Conservation (phyloP, 1,140 invertebrate genomes). For the Nasonia giraulti region DNA sequence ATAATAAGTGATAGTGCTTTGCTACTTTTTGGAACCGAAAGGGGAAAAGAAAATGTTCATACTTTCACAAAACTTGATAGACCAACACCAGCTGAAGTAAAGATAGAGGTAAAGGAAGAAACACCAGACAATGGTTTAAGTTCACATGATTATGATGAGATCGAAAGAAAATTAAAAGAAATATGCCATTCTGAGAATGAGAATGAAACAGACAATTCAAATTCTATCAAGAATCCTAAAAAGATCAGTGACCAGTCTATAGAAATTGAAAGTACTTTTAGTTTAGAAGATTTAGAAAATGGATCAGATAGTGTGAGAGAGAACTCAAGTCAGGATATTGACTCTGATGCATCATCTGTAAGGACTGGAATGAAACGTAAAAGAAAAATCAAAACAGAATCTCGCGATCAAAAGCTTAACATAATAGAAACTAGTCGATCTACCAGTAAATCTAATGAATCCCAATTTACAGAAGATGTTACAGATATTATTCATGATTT, state of each 20-base stretch:
- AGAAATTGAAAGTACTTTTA: constrained; percentile 40
- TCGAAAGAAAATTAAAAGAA: constrained; percentile 55
- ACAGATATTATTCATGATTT: constrained; percentile 65
- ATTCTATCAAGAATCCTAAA: constrained; percentile 50
- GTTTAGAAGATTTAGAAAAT: constrained; percentile 38
- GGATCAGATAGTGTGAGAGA: constrained; percentile 48
- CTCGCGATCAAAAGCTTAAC: constrained; percentile 20
- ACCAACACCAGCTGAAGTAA: constrained; percentile 45
- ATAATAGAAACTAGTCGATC: constrained; percentile 34
- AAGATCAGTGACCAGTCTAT: constrained; percentile 27
- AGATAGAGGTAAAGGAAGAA: constrained; percentile 59
- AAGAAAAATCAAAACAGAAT: constrained; percentile 55
- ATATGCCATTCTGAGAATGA: constrained; percentile 46
- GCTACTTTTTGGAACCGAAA: constrained; percentile 48
- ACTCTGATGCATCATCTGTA: constrained; percentile 50
- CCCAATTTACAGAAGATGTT: constrained; percentile 60
- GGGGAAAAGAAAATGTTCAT: constrained; percentile 43
- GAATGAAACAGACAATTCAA: constrained; percentile 27
- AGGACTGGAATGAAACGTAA: constrained; percentile 57
- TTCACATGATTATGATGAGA: constrained; percentile 61
- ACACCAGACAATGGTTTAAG: constrained; percentile 46
- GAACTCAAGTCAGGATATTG: constrained; percentile 50
- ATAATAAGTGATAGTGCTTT: constrained; percentile 56
- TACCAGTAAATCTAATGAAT: constrained; percentile 10
- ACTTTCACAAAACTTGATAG: constrained; percentile 30